phyloP scores from a whole-genome alignment of 1,140 invertebrate species.

The Heliconius hewitsoni region DNA sequence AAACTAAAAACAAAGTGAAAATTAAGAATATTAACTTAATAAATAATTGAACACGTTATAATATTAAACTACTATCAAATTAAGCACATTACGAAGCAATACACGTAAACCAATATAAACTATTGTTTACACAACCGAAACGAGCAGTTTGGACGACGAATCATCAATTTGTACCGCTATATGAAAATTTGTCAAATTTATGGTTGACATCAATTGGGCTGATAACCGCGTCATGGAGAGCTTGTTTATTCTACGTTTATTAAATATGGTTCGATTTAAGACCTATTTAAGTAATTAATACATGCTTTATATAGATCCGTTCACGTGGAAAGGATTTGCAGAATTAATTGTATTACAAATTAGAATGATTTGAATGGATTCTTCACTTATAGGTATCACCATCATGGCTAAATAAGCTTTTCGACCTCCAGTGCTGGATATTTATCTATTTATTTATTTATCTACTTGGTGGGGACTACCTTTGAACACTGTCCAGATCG shows the following conservation, averaged over 20 bases:
- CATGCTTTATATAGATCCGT: no score
- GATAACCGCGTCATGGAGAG: not conserved
- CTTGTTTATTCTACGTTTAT: constrained; percentile 1
- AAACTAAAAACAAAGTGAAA: no score
- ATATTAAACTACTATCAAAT: not conserved
- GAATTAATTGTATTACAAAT: no score
- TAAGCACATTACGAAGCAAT: not conserved
- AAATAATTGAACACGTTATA: not conserved
- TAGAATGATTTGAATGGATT: no score
- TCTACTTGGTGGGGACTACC: no score
- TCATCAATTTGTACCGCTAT: constrained; percentile 4
- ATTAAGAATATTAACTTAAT: not conserved
- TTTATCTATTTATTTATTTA: no score
- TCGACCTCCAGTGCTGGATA: no score
- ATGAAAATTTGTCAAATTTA: constrained; percentile 12
- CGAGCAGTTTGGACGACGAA: constrained; percentile 2
- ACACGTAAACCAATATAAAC: constrained; percentile 1
- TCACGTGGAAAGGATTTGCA: no score
- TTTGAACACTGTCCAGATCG: no score
- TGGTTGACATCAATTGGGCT: not conserved
- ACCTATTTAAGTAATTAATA: not conserved
- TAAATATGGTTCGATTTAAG: not conserved
- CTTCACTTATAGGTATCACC: no score
- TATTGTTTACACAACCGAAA: constrained; percentile 4
- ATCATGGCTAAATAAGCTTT: no score